These are phyloP conservation scores for Anthoptus insignis DNA, from an alignment of 2,888 invertebrate genomes.

Conservation along the genomic window DNA sequence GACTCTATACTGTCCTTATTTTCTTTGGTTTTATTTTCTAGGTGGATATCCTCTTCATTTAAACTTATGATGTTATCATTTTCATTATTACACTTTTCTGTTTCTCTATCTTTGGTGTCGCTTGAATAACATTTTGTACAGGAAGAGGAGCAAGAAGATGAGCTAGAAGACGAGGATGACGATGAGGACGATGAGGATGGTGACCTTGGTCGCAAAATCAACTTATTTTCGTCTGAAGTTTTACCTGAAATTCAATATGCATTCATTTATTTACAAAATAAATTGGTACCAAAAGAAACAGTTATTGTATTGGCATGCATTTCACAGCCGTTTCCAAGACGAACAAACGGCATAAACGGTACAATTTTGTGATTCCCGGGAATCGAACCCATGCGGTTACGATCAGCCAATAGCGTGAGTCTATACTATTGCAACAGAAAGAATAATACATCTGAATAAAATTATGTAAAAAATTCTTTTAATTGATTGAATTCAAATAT, in stretches of 20 bases:
- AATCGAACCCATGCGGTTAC: not conserved
- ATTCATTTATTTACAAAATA: constrained; percentile 6
- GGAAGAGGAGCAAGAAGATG: too few species aligned
- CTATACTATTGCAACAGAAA: not conserved
- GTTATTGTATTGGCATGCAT: not conserved
- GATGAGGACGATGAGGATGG: constrained; percentile 16
- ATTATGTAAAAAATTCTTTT: too few species aligned
- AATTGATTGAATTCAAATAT: too few species aligned
- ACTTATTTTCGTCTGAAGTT: constrained; percentile 31
- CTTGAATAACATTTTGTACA: too few species aligned
- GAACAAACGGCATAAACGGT: not conserved
- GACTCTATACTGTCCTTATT: constrained; percentile 23
- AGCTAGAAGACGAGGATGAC: constrained; percentile 17
- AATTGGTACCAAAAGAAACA: not conserved
- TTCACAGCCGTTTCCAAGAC: not conserved
- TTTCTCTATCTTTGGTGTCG: too few species aligned
- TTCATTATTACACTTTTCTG: constrained; percentile 15
- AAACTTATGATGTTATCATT: constrained; percentile 13
- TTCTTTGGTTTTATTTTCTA: constrained; percentile 32
- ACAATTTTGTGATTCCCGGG: not conserved
- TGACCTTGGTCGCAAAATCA: constrained; percentile 33
- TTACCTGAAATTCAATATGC: constrained; percentile 29
- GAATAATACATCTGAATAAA: not conserved
- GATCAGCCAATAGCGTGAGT: not conserved
- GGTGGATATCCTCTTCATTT: constrained; percentile 23